These are phyloP conservation scores for Brachionus rubens DNA, from an alignment of 1,140 invertebrate genomes.

Conservation along the genomic window DNA sequence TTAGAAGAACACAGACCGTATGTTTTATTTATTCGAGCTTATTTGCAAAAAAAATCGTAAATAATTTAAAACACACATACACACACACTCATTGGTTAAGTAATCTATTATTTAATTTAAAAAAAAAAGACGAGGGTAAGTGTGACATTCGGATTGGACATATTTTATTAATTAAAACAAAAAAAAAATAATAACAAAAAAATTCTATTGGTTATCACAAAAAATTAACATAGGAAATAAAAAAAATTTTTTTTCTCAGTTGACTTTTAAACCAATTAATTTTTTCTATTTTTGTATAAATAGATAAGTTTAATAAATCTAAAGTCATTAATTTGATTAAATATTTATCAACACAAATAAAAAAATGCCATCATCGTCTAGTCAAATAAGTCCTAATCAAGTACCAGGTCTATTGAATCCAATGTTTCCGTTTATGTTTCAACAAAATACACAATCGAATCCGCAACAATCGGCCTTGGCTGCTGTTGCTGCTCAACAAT, in stretches of 20 bases:
- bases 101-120: slow-evolving; percentile 6
- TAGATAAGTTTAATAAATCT: not conserved
- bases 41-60: slow-evolving; percentile 31
- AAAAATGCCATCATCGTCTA: slow-evolving; percentile 18
- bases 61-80: slow-evolving; percentile 22
- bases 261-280: not conserved
- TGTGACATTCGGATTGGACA: slow-evolving; percentile 33
- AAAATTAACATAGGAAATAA: too few relatives aligned
- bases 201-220: too few relatives aligned
- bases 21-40: not conserved
- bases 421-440: slow-evolving; percentile 12
- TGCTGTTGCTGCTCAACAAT: not conserved
- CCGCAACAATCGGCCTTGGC: not conserved
- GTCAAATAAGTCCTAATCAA: not conserved
- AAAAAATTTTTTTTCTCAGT: not conserved
- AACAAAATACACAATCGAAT: not conserved
- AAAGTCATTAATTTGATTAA: too few relatives aligned
- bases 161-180: not conserved
- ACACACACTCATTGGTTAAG: not conserved
- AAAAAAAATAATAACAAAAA: too few relatives aligned
- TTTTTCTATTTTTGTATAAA: not conserved
- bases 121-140: not conserved
- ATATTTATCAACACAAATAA: too few relatives aligned
- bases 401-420: not conserved
- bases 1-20: too few relatives aligned